Percentiles rank a stretch among this genome's conserved stretches.
Conservation (phyloP, 2,113 vertebrate genomes). For the Peromyscus californicus region DNA sequence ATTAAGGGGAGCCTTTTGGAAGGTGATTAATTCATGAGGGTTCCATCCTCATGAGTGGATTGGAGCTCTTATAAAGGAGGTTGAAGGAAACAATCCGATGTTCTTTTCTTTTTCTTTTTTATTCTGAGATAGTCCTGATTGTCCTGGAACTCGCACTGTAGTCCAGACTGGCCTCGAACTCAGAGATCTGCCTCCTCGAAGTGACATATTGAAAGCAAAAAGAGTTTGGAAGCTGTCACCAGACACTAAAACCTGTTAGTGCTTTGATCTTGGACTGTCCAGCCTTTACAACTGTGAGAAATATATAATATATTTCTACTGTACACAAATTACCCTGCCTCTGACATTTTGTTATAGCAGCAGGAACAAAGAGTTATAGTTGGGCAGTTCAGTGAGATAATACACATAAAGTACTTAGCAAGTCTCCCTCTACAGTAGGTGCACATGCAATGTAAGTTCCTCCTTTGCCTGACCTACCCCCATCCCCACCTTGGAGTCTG, state of each 20-base stretch:
- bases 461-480: background rate
- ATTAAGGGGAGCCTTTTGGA: background rate
- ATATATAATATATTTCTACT: background rate
- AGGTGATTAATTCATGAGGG: background rate
- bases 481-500: background rate
- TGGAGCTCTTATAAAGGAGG: background rate
- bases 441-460: background rate
- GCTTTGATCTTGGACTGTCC: background rate
- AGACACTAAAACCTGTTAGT: background rate
- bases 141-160: background rate
- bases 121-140: background rate
- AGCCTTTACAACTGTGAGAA: background rate
- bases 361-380: background rate
- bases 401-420: background rate
- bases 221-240: background rate
- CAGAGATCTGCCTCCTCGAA: background rate
- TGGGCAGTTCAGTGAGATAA: constrained; percentile 36
- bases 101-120: background rate
- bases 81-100: background rate
- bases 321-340: background rate
- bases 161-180: background rate
- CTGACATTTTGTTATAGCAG: background rate
- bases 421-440: background rate
- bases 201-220: background rate
- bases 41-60: background rate